phyloP scores from a whole-genome alignment of 2,797 vertebrate genomes.

The Sebastes alutus region DNA sequence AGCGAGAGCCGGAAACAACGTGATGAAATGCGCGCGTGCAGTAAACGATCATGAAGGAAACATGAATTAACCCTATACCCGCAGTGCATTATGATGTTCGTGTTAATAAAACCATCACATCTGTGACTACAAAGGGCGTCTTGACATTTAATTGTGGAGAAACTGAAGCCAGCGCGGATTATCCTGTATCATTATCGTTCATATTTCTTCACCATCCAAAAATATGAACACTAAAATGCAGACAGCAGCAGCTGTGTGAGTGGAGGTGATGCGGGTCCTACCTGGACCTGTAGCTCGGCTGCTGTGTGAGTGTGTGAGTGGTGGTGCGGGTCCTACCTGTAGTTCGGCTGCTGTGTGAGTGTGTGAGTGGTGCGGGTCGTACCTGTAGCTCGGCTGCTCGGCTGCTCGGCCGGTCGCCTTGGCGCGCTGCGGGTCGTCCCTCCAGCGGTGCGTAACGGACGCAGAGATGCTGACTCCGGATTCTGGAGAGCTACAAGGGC shows the following conservation, averaged over 20 bases:
- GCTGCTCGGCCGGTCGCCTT: slow-evolving; percentile 16
- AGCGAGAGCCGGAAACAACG: neutral
- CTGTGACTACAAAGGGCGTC: neutral
- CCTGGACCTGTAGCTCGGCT: too few relatives aligned
- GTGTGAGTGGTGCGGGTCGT: slow-evolving; percentile 12
- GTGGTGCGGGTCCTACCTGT: slow-evolving; percentile 53
- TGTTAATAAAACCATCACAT: neutral
- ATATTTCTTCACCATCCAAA: neutral
- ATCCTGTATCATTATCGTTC: neutral
- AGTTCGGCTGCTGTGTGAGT: neutral
- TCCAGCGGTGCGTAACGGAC: slow-evolving; percentile 75
- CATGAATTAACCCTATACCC: neutral
- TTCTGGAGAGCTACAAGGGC: slow-evolving; percentile 80
- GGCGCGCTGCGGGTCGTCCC: slow-evolving; percentile 16
- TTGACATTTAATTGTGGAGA: neutral
- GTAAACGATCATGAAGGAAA: neutral
- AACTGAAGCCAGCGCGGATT: slow-evolving; percentile 8
- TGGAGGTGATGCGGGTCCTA: too few relatives aligned
- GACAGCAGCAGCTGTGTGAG: neutral
- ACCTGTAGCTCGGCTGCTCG: slow-evolving; percentile 48
- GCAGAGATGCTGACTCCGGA: slow-evolving; percentile 77
- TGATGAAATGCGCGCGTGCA: slow-evolving; percentile 18
- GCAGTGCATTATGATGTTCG: neutral
- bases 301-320: neutral
- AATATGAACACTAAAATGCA: neutral